Evolutionary conservation across 2,113 vertebrate species (phyloP).

Genomic region (Emydocephalus ijimae): DNA sequence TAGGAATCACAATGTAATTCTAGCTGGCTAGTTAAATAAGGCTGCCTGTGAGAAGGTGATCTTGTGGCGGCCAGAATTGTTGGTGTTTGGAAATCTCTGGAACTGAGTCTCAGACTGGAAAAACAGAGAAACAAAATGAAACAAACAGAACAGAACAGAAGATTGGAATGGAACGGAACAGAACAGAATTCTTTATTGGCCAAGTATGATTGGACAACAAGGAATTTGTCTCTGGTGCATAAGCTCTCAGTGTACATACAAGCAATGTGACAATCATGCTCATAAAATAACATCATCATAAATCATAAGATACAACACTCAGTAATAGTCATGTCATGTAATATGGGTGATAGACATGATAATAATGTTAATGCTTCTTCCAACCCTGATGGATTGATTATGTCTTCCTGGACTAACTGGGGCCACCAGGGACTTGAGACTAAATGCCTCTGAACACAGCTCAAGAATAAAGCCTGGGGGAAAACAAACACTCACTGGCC

Average conservation of each 20-base stretch:
- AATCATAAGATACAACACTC: background rate
- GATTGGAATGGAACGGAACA: background rate
- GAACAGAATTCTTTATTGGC: background rate
- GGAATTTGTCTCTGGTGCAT: background rate
- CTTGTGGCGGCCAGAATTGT: background rate
- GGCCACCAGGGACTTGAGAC: background rate
- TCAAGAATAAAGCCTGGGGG: background rate
- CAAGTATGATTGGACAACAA: background rate
- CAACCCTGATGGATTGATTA: background rate
- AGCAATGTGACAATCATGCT: background rate
- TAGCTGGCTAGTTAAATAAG: background rate
- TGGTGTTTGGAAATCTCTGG: background rate
- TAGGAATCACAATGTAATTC: background rate
- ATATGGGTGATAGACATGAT: background rate
- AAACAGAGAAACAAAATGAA: background rate
- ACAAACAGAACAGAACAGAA: too few species aligned
- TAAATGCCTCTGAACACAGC: background rate
- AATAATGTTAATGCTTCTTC: background rate
- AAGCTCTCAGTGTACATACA: background rate
- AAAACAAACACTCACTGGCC: background rate
- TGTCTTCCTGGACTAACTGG: background rate
- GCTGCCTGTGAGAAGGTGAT: background rate
- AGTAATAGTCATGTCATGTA: background rate
- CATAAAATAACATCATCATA: background rate
- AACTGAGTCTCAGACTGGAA: background rate